Evolutionary conservation across 2,113 vertebrate genomes (phyloP).

Genomic region (Coryphaenoides rupestris): DNA sequence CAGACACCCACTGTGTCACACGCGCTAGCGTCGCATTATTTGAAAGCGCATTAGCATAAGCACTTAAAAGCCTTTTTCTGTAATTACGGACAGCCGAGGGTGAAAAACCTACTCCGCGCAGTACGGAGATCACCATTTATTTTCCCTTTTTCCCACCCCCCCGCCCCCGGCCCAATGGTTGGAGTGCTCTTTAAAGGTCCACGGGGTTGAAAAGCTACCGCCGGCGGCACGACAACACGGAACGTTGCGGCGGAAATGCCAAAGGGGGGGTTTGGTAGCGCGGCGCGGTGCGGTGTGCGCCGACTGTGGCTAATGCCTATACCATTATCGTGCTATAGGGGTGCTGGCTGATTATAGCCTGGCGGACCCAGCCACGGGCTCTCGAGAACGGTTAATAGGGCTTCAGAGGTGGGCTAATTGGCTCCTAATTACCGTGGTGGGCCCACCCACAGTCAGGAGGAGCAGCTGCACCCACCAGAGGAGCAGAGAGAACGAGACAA

Average conservation of each 20-base stretch:
- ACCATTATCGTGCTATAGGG: conserved; percentile 52
- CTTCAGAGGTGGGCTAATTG: conserved; percentile 70
- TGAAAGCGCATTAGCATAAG: neutral
- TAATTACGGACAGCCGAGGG: conserved; percentile 33
- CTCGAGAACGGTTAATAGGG: conserved; percentile 53
- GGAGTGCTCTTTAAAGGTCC: neutral
- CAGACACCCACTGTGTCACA: neutral
- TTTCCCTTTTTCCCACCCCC: conserved; percentile 19
- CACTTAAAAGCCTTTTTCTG: neutral
- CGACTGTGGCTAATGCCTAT: conserved; percentile 48
- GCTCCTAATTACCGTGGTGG: conserved; percentile 67
- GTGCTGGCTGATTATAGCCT: conserved; percentile 57
- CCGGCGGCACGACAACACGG: neutral
- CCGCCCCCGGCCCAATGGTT: conserved; percentile 19
- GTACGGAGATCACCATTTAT: conserved; percentile 29
- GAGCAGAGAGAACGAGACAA: conserved; percentile 1
- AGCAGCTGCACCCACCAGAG: conserved; percentile 64
- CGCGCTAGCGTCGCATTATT: neutral
- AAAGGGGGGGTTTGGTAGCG: conserved; percentile 8
- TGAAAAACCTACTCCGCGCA: conserved; percentile 4
- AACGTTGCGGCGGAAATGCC: neutral
- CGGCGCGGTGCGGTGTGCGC: conserved; percentile 11
- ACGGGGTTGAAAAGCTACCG: neutral
- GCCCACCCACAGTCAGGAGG: conserved; percentile 50
- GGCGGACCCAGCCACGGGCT: conserved; percentile 40